A percentile compares a stretch with the other conserved stretches of the same genome.
Evolutionary conservation across 2,797 vertebrate species (phyloP).

Genomic region (Propithecus perrieri): DNA sequence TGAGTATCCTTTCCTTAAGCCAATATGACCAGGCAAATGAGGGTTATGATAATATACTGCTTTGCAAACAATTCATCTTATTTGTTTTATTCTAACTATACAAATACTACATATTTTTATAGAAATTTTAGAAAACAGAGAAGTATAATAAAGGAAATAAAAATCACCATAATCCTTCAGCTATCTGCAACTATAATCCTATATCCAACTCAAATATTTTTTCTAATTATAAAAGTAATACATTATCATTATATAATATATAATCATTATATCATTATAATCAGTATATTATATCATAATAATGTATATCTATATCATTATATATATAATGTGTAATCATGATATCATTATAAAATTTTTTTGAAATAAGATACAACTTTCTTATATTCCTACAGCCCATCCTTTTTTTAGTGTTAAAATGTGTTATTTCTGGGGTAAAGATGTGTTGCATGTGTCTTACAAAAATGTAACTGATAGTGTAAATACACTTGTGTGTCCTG

Average conservation of each 20-base stretch:
- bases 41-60: background rate
- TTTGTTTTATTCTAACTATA: background rate
- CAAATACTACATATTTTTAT: background rate
- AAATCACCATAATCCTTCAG: background rate
- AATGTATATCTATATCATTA: too few species aligned
- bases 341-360: background rate
- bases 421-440: background rate
- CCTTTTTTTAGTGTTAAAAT: background rate
- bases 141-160: background rate
- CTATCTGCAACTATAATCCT: background rate
- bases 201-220: background rate
- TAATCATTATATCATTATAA: too few species aligned
- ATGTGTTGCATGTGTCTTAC: background rate
- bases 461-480: slow-evolving; percentile 1
- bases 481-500: background rate
- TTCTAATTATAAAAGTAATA: background rate
- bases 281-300: too few species aligned
- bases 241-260: background rate
- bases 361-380: background rate
- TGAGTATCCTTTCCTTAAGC: background rate
- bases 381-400: background rate
- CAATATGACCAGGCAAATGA: slow-evolving; percentile 10
- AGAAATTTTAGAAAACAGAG: background rate
- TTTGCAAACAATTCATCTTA: background rate
- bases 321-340: background rate